phyloP scores from a whole-genome alignment of 1,140 invertebrate species.

The Macrobrachium rosenbergii region DNA sequence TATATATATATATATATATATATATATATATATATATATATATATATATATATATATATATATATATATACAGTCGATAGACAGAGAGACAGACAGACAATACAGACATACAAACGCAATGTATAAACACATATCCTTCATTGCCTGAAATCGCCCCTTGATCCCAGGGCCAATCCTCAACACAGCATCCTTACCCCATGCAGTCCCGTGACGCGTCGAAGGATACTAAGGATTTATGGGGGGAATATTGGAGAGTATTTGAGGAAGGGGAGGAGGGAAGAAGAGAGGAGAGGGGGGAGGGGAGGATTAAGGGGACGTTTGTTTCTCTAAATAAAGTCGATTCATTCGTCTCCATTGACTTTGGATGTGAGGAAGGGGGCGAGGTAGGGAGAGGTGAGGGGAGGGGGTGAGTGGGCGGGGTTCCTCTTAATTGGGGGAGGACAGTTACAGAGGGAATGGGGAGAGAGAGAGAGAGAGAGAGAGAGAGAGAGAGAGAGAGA shows the following conservation, averaged over 20 bases:
- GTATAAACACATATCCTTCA: too few relatives aligned
- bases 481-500: constrained; percentile 14
- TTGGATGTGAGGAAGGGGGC: not conserved
- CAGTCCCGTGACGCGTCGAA: not conserved
- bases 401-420: not conserved
- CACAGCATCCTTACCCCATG: too few relatives aligned
- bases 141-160: too few relatives aligned
- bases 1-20: constrained; percentile 24
- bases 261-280: not conserved
- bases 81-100: not conserved
- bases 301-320: not conserved
- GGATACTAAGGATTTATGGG: not conserved
- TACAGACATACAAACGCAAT: too few relatives aligned
- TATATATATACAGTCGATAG: not conserved
- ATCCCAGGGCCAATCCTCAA: too few relatives aligned
- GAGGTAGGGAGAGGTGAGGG: not conserved
- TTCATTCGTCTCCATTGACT: too few relatives aligned
- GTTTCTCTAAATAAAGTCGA: too few relatives aligned
- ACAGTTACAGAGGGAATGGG: not conserved
- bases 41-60: constrained; percentile 22
- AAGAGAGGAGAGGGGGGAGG: not conserved
- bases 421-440: not conserved
- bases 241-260: not conserved
- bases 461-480: not conserved
- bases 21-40: constrained; percentile 33